Evolutionary conservation across 2,113 vertebrate species (phyloP), one percentile per base, ranked within the genome.

Genomic region (Piaya cayana): DNA sequence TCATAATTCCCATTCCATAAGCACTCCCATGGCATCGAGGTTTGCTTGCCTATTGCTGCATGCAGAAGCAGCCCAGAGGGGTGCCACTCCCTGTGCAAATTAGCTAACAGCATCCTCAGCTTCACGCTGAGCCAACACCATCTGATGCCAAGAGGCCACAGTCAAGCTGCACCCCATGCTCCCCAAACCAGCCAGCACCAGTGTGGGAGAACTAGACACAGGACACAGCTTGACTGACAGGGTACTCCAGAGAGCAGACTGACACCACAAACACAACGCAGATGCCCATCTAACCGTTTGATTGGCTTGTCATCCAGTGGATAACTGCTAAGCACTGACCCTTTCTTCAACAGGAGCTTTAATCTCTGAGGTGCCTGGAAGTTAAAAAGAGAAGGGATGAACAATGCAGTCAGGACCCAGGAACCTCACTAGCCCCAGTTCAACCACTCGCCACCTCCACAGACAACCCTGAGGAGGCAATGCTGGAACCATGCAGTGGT

Each of bases 321-420:
- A 97, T 97, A 98, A 95, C 97, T 98, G 93, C 98, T 98, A 97
- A 98, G 96, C 91, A 98, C 60, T 97, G 98, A 98, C 71, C 98
- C 98, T 95, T 96, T 98, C 98, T 98, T 98, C 98, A 97, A 74
- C 93, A 97, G 95, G 82, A 85, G 63, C 78, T 96, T 97, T 97
- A 68, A 97, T 96, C 96, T 91, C 77, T 97, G 96, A 93, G 93
- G 93, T 18, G n/a, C 98, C 98, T 98, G 92, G 50, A 97, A 94
- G 58, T 93, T 58, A 83, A 93, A 96, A 91, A 95, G 95, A 96
- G 42, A 96, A 95, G 55, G 75, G 56, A 88, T 71, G 85, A 88
- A 83, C 56, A 86, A 67, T 1, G 13, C 0, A 2, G 69, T 71
- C 81, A 90, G 29, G 27, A 82, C 12, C 19, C 62, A 63, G 62